Evolutionary conservation across 2,113 vertebrate genomes (phyloP).

Genomic region (Pithys albifrons): DNA sequence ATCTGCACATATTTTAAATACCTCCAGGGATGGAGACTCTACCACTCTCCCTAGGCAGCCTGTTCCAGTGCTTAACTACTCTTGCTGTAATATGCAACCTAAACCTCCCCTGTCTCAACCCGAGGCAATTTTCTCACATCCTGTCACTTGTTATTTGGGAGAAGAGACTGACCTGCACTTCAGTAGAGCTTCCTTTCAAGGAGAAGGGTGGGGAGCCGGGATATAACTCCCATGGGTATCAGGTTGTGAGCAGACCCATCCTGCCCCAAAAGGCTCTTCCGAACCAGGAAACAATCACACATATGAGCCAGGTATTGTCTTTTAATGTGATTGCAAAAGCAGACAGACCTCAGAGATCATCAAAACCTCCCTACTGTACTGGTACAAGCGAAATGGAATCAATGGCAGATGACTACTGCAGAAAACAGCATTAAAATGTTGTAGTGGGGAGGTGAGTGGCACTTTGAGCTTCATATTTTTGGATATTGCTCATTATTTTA

Average conservation of each 20-base stretch:
- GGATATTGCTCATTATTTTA: not conserved
- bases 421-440: not conserved
- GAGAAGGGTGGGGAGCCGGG: not conserved
- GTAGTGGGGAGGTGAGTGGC: not conserved
- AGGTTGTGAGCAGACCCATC: fast-evolving
- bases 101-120: not conserved
- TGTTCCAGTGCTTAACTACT: not conserved
- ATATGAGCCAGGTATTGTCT: not conserved
- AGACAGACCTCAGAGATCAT: not conserved
- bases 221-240: fast-evolving
- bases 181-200: not conserved
- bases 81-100: not conserved
- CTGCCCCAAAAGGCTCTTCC: not conserved
- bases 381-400: not conserved
- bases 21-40: not conserved
- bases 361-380: not conserved
- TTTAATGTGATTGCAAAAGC: not conserved
- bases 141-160: not conserved
- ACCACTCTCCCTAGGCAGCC: not conserved
- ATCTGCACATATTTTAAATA: not conserved
- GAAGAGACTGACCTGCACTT: not conserved
- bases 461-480: not conserved
- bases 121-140: not conserved
- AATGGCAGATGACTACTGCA: not conserved
- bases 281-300: not conserved